phyloP scores from a whole-genome alignment of 2,888 invertebrate genomes.

The Drosophila suboccidentalis region DNA sequence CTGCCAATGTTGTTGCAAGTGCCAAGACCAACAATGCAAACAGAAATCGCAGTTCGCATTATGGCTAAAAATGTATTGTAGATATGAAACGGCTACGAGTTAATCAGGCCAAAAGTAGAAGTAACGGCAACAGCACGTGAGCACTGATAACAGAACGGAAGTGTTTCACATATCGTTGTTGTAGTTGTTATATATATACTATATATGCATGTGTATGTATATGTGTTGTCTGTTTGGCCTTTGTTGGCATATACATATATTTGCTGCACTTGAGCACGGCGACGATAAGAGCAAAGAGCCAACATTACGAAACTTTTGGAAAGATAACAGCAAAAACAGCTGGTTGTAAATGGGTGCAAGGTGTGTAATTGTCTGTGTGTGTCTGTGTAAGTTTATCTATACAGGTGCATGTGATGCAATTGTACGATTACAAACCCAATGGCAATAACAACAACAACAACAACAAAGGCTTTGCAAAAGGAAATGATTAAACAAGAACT shows the following conservation, averaged over 20 bases:
- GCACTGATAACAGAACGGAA: conserved; percentile 65
- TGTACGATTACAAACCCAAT: conserved; percentile 63
- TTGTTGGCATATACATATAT: conserved; percentile 37
- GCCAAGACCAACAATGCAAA: conserved; percentile 47
- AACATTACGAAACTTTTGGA: conserved; percentile 63
- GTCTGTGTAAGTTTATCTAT: conserved; percentile 25
- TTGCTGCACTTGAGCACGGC: conserved; percentile 35
- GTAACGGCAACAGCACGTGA: conserved; percentile 60
- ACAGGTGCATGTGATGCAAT: conserved; percentile 70
- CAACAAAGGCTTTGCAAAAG: conserved; percentile 13
- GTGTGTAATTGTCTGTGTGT: not conserved
- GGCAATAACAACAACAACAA: conserved; percentile 39
- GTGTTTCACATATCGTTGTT: conserved; percentile 24
- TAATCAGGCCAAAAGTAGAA: conserved; percentile 56
- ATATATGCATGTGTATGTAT: not conserved
- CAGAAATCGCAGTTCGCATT: conserved; percentile 33
- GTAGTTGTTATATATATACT: conserved; percentile 1
- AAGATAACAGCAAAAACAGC: conserved; percentile 23
- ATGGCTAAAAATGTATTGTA: conserved; percentile 28
- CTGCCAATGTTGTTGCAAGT: conserved; percentile 29
- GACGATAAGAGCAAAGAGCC: conserved; percentile 51
- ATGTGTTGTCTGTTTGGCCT: conserved; percentile 30
- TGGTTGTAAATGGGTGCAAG: conserved; percentile 13
- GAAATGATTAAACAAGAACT: conserved; percentile 37
- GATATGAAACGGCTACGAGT: conserved; percentile 32